Evolutionary conservation across 2,797 vertebrate species (phyloP), one percentile per base, ranked within the genome.

Genomic region (Propithecus deckenii): DNA sequence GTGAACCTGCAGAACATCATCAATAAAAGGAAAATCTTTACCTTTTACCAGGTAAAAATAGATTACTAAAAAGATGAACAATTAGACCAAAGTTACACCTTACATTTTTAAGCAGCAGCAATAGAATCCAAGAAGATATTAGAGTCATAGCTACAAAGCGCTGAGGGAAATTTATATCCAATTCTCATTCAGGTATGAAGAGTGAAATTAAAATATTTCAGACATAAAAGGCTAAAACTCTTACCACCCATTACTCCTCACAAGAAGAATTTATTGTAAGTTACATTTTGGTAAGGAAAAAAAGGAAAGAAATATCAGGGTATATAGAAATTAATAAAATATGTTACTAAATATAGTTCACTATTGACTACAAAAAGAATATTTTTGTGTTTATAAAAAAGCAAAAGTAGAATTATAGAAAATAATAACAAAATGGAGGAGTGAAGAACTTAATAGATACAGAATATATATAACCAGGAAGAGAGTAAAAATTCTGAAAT

Each of bases 171-270:
- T 75, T 86, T 87, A 14, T 23, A 69, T 35, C 35, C 57, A 25
- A 32, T 23, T 72, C 48, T 69, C 30, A 63, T 46, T 87, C 10
- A 91, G 76, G 69, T 91, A 83, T 55, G 2, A 61, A 6, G 52
- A 41, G 2, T 87, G 78, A 86, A 86, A n/a, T 57, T 43, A 79
- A 88, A 89, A 74, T 46, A 86, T 78, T 96, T 96, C 57, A 81
- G 38, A 50, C 9, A 84, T 30, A 41, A 86, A 22, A 80, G 38
- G 41, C 57, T 65, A 46, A 85, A 52, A 35, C 18, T 69, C 7
- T 93, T 32, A 69, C 46, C 41, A 91, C 30, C 41, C 20, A 48
- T 38, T 71, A 85, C 38, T 50, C 7, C 22, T 93, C 13, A 86
- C 35, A 28, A 38, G 30, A 41, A 74, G 22, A 88, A 85, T 20